Evolutionary conservation across 2,113 vertebrate species (phyloP).

Genomic region (Plestiodon gilberti): DNA sequence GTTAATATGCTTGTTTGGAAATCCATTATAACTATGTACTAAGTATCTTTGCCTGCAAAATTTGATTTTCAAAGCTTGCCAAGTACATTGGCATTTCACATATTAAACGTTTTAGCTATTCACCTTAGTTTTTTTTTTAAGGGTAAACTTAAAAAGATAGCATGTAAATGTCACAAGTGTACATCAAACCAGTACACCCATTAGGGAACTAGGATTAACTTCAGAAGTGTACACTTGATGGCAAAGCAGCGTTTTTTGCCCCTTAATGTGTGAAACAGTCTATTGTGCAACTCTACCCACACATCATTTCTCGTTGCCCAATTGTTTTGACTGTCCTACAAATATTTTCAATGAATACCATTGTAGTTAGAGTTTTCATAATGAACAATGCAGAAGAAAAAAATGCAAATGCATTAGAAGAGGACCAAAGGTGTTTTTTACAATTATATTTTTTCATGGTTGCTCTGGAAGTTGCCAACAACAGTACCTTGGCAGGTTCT

Average conservation of each 20-base stretch:
- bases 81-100: background rate
- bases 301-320: background rate
- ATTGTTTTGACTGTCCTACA: background rate
- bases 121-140: background rate
- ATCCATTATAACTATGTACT: no score
- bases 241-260: background rate
- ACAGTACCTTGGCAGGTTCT: constrained; percentile 19
- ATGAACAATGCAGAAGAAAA: background rate
- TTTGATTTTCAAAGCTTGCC: background rate
- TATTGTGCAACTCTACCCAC: background rate
- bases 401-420: background rate
- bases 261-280: background rate
- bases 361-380: background rate
- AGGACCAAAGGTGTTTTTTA: constrained; percentile 36
- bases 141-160: background rate
- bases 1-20: background rate
- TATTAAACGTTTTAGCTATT: background rate
- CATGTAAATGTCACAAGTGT: background rate
- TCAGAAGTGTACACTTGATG: background rate
- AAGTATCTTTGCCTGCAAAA: background rate
- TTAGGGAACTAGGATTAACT: background rate
- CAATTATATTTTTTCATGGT: background rate
- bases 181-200: background rate
- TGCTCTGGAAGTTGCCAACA: background rate
- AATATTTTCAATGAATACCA: background rate